These are phyloP conservation scores for Linnaemya tessellans DNA, from an alignment of 2,888 invertebrate genomes.

Conservation along the genomic window DNA sequence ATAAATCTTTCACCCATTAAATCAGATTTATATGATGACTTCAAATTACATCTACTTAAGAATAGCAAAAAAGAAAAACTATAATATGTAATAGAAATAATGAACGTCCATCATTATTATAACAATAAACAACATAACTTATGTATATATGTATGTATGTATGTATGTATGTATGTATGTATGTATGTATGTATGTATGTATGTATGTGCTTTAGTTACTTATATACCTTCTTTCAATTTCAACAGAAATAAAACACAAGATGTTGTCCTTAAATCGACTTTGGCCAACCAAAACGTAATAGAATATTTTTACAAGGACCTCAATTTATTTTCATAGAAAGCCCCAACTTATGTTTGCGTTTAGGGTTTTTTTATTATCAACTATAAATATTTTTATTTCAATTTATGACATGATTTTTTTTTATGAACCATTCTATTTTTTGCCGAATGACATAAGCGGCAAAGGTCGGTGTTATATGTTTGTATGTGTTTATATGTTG, in stretches of 20 bases:
- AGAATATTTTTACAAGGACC: neutral
- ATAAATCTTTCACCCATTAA: neutral
- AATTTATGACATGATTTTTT: constrained; percentile 48
- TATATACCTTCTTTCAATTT: neutral
- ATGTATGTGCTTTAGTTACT: too few species aligned
- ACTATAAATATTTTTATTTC: constrained; percentile 35
- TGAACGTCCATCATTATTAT: neutral
- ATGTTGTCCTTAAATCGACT: neutral
- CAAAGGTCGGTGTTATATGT: neutral
- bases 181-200: too few species aligned
- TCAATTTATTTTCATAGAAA: neutral
- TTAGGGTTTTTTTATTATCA: constrained; percentile 1
- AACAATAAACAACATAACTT: neutral
- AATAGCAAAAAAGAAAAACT: neutral
- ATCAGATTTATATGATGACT: neutral
- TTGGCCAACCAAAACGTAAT: neutral
- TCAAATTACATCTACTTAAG: neutral
- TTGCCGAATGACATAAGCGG: neutral
- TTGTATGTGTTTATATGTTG: neutral
- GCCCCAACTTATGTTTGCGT: neutral
- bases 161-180: too few species aligned
- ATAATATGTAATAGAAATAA: neutral
- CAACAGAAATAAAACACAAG: neutral
- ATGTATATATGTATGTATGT: too few species aligned
- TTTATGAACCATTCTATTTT: constrained; percentile 1